Conservation (phyloP, 1,140 invertebrate species). For the Aleiodes sp. region DNA sequence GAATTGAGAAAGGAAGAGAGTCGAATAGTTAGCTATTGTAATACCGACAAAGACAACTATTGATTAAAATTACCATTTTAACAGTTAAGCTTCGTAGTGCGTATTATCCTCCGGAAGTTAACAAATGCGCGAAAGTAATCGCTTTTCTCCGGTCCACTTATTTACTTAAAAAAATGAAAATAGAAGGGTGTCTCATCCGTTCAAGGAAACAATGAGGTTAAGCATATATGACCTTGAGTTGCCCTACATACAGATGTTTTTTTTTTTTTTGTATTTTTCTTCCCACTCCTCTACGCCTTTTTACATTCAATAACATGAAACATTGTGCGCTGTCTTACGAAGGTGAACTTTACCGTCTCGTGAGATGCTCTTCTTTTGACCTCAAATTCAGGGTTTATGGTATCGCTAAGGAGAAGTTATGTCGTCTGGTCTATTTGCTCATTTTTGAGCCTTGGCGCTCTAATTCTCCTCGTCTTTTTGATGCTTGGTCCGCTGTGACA, state of each 20-base stretch:
- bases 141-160: conserved; percentile 11
- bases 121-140: background rate
- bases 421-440: background rate
- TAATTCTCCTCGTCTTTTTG: background rate
- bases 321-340: background rate
- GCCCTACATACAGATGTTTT: background rate
- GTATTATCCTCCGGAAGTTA: background rate
- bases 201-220: background rate
- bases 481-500: background rate
- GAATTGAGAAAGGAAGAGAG: too few relatives aligned
- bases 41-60: too few relatives aligned
- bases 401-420: background rate
- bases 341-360: background rate
- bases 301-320: background rate
- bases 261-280: background rate
- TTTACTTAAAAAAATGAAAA: background rate
- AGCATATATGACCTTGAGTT: background rate
- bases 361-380: background rate
- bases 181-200: conserved; percentile 8
- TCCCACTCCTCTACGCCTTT: too few relatives aligned
- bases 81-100: background rate
- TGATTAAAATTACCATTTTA: background rate
- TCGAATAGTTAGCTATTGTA: too few relatives aligned
- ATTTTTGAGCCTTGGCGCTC: background rate
- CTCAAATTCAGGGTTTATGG: background rate